Base-by-base conservation (phyloP, 2,797 vertebrate genomes). In the Galago senegalensis region DNA sequence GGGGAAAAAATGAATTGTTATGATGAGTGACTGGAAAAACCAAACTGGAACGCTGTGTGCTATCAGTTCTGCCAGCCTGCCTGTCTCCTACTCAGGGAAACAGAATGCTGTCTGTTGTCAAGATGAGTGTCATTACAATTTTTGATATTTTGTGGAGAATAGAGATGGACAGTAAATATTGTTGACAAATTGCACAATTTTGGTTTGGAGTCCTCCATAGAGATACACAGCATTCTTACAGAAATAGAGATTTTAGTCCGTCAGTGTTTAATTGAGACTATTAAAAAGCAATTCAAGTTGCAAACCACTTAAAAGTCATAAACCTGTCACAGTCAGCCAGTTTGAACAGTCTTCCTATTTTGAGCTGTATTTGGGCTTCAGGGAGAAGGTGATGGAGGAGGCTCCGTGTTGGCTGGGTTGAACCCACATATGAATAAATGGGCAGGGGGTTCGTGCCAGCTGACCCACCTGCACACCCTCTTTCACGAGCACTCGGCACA, bases 251-350 rank as follows among this genome's bases (percentile, higher is more conserved):
- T 84, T 84, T 18, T 65, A 69, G 87, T 84, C 79, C 31, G 34
- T 89, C n/a, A 13, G 6, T 77, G 76, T 87, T 80, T 96, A 84
- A 89, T n/a, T 0, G 14, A 85, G 79, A 84, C 25, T 83, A 88
- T 67, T 34, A 18, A 75, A 69, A 86, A 83, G 58, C 63, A 18
- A 14, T 25, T 31, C 2, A 65, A n/a, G 14, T 85, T 61, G 43
- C 46, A 63, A 40, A 37, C 80, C n/a, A 40, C 46, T 46, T 67
- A 67, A 49, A 5, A 5, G 12, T 56, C 75, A 0, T 75, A 17
- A 1, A 0, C 1, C 34, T 0, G 2, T 34, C 61, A 29, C 70
- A 84, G 0, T 16, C 0, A 1, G 46, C 27, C 29, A 4, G 2
- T 88, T 60, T 69, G 34, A 79, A 31, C 29, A 49, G 34, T 61